phyloP scores from a whole-genome alignment of 1,140 invertebrate species.

The Diabrotica virgifera region DNA sequence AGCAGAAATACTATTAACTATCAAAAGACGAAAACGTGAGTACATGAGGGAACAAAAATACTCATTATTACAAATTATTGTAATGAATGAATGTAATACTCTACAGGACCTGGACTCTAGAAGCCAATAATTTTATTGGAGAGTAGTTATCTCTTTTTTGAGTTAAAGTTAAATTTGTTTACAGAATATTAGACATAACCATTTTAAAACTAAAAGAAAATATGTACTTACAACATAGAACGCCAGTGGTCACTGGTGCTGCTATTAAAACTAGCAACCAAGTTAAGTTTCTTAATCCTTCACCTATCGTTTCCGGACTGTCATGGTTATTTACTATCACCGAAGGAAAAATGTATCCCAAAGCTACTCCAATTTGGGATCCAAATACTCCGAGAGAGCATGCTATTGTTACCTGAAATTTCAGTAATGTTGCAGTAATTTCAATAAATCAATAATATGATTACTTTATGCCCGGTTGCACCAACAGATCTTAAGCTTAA shows the following conservation, averaged over 20 bases:
- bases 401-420: constrained; percentile 67
- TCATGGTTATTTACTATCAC: constrained; percentile 50
- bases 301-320: constrained; percentile 43
- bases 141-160: neutral
- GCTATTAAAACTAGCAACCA: constrained; percentile 56
- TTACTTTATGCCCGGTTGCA: too few relatives aligned
- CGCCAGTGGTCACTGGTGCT: constrained; percentile 55
- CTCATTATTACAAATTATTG: too few relatives aligned
- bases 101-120: too few relatives aligned
- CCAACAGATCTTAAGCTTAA: too few relatives aligned
- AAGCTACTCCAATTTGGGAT: constrained; percentile 61
- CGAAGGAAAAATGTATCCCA: constrained; percentile 50
- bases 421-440: too few relatives aligned
- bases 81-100: too few relatives aligned
- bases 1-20: too few relatives aligned
- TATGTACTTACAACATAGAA: constrained; percentile 60
- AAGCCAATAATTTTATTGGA: neutral
- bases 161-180: neutral
- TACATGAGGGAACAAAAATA: neutral
- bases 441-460: too few relatives aligned
- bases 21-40: too few relatives aligned
- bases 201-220: constrained; percentile 17
- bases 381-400: constrained; percentile 76
- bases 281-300: constrained; percentile 46
- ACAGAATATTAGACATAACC: constrained; percentile 4